A percentile compares a stretch with the other conserved stretches of the same genome.
phyloP scores from a whole-genome alignment of 1,140 invertebrate genomes.

The Drosophila punjabiensis region DNA sequence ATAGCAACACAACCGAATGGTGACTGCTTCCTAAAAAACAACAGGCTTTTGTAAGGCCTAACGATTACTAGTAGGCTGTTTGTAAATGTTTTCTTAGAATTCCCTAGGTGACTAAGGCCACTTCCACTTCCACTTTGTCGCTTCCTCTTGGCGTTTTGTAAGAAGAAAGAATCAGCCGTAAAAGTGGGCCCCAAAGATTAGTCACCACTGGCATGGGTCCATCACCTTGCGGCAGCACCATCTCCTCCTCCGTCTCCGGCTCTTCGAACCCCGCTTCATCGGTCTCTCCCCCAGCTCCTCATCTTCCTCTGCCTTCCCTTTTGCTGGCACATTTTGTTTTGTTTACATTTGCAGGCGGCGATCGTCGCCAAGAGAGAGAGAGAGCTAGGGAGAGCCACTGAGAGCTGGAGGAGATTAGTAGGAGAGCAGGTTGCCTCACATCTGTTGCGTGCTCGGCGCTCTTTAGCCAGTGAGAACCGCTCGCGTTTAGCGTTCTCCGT shows the following conservation, averaged over 20 bases:
- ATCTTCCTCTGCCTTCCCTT: constrained; percentile 19
- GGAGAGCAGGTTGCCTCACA: constrained; percentile 27
- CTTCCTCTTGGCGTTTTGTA: constrained; percentile 61
- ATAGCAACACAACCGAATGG: not conserved
- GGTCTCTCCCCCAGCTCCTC: not conserved
- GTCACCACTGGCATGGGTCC: constrained; percentile 76
- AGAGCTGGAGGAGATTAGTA: constrained; percentile 11
- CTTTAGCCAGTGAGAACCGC: constrained; percentile 16
- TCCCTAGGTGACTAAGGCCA: constrained; percentile 63
- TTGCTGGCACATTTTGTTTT: constrained; percentile 61
- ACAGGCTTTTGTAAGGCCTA: constrained; percentile 6
- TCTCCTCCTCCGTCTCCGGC: constrained; percentile 6
- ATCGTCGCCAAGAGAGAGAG: constrained; percentile 57
- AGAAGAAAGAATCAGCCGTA: constrained; percentile 45
- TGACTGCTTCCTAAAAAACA: not conserved
- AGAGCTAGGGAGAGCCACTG: constrained; percentile 5
- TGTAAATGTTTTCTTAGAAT: constrained; percentile 40
- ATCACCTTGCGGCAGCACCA: constrained; percentile 56
- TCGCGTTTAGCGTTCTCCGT: constrained; percentile 9
- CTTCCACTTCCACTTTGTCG: constrained; percentile 75
- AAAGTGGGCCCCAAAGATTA: constrained; percentile 50
- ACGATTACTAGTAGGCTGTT: constrained; percentile 11
- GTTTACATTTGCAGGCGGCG: constrained; percentile 68
- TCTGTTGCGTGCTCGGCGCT: constrained; percentile 26
- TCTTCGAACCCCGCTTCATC: constrained; percentile 9